Conservation (phyloP, 2,888 invertebrate species). For the Eristalinus aeneus region DNA sequence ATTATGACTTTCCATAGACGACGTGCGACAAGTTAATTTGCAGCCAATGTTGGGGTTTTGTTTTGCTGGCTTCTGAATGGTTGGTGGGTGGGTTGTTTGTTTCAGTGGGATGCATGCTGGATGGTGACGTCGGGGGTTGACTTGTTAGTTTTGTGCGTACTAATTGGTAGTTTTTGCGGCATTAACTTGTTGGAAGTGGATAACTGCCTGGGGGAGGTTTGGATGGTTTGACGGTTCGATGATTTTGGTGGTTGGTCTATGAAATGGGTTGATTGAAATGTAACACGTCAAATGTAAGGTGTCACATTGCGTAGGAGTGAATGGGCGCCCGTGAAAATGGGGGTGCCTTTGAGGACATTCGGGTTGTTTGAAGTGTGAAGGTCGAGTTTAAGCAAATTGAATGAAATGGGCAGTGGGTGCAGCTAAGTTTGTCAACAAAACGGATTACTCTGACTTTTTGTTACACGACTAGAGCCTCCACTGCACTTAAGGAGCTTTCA, state of each 20-base stretch:
- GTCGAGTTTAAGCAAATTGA: too few relatives aligned
- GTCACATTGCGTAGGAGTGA: neutral
- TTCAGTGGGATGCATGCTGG: constrained; percentile 31
- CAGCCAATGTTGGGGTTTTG: constrained; percentile 68
- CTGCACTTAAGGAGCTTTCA: too few relatives aligned
- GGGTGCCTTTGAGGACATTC: neutral
- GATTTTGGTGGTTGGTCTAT: neutral
- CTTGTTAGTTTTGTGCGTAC: constrained; percentile 27
- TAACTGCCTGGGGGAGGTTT: neutral
- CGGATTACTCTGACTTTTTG: too few relatives aligned
- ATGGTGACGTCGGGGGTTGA: constrained; percentile 10
- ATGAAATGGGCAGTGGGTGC: too few relatives aligned
- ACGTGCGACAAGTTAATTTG: constrained; percentile 71
- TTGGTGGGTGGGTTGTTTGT: constrained; percentile 17
- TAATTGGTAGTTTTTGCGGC: constrained; percentile 53
- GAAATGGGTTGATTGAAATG: constrained; percentile 42
- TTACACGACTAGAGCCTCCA: too few relatives aligned
- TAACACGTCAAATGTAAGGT: neutral
- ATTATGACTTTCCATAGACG: constrained; percentile 68
- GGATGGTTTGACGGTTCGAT: neutral
- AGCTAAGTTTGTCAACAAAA: too few relatives aligned
- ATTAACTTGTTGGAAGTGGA: constrained; percentile 45
- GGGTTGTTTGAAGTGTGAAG: neutral
- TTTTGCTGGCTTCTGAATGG: constrained; percentile 33
- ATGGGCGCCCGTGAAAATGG: neutral